Percentiles rank a stretch among this genome's conserved stretches.
These are phyloP conservation scores for Synergus japonicus DNA, from an alignment of 2,888 invertebrate genomes.

Conservation along the genomic window DNA sequence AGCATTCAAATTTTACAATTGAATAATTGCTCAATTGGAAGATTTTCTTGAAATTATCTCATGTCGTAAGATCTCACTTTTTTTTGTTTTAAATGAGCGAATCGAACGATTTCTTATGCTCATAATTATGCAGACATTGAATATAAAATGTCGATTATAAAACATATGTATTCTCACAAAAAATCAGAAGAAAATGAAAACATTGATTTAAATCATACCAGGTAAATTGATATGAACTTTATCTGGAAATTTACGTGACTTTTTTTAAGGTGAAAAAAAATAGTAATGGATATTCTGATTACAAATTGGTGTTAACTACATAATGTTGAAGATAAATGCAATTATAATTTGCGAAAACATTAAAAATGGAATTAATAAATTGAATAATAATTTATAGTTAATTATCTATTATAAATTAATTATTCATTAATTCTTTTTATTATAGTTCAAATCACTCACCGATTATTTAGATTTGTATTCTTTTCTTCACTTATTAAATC, in stretches of 20 bases:
- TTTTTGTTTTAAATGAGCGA: not conserved
- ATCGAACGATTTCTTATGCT: not conserved
- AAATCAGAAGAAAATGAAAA: not conserved
- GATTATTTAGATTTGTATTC: not conserved
- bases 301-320: too few species aligned
- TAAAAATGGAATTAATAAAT: not conserved
- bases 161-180: not conserved
- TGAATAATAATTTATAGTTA: not conserved
- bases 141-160: not conserved
- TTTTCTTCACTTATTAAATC: not conserved
- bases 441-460: not conserved
- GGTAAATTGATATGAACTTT: not conserved
- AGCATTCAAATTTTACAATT: not conserved
- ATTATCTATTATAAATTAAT: not conserved
- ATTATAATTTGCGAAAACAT: not conserved
- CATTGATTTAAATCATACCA: too few species aligned
- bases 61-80: not conserved
- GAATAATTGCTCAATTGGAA: not conserved
- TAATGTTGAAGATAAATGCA: too few species aligned
- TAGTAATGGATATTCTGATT: not conserved
- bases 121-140: not conserved
- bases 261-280: not conserved
- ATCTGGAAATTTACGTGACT: not conserved
- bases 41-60: not conserved
- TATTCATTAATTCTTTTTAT: not conserved